Evolutionary conservation across 2,888 invertebrate genomes (phyloP), one percentile per base, ranked within the genome.

Genomic region (Parochlus steinenii): DNA sequence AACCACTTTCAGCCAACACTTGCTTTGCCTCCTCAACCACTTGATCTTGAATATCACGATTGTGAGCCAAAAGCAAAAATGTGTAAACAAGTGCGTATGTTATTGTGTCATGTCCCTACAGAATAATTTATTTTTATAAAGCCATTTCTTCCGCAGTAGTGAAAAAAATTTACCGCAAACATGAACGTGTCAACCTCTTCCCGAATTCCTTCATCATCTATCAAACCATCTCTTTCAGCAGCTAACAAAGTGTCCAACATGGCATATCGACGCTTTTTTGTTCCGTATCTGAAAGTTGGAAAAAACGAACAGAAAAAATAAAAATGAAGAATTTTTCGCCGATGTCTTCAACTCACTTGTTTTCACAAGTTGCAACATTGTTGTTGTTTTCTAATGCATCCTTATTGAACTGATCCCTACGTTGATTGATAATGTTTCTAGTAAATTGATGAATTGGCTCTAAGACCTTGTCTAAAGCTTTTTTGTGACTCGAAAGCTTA

Each of bases 401-500:
- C 2, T 3, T 16, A 5, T 23, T 5, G 11, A 30, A 36, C 7
- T 30, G 11, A 6, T 20, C 22, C 14, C 28, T 29, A 18, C 36
- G n/a, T 5, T 23, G 16, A 12, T 29, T 53, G 45, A 30, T 52
- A 47, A 15, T 45, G 47, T 28, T 50, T 43, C 10, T 67, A 51
- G 36, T 30, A 18, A 36, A 36, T 2, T 36, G 6, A 30, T 36
- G 36, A 1, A 15, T 19, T 16, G 29, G 30, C 14, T 12, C 24
- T 6, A 38, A 20, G 15, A 36, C 8, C 8, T 51, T 46, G 0
- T 47, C 43, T 43, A 74, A 71, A 31, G 57, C 53, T 42, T 53
- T 56, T 5, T 70, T 71, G 2, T 56, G 49, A 2, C 60, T 49
- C 1, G 67, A 55, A 1, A 63, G n/a, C n/a, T n/a, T n/a, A n/a